These are phyloP conservation scores for Drosophila histrio DNA, from an alignment of 2,888 invertebrate species.

Conservation along the genomic window DNA sequence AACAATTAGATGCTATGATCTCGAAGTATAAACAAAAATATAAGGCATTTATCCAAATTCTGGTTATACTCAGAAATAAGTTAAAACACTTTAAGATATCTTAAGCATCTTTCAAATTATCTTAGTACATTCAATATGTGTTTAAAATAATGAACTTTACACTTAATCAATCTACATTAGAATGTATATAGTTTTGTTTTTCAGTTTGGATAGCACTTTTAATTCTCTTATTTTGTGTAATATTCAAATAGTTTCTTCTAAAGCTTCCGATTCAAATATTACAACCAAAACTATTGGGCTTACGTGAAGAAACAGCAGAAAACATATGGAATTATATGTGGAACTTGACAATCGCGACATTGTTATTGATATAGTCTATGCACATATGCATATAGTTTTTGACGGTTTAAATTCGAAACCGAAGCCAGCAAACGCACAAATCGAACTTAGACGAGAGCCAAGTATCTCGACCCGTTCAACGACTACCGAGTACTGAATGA, in stretches of 20 bases:
- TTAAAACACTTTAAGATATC: no score
- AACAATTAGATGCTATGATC: no score
- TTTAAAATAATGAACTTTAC: no score
- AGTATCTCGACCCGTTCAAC: slow-evolving; percentile 25
- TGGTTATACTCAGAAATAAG: no score
- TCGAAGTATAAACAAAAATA: no score
- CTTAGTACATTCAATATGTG: no score
- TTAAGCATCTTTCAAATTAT: no score
- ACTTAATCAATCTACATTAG: no score
- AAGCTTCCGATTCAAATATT: neutral
- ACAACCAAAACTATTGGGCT: slow-evolving; percentile 24
- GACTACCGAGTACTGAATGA: slow-evolving; percentile 38
- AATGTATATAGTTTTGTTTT: no score
- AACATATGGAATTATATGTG: slow-evolving; percentile 44
- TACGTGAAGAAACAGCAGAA: slow-evolving; percentile 59
- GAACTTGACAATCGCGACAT: slow-evolving; percentile 59
- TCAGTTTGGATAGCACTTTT: neutral
- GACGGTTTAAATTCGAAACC: slow-evolving; percentile 34
- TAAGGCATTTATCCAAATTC: no score
- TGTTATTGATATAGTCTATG: slow-evolving; percentile 21
- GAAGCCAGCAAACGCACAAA: slow-evolving; percentile 41
- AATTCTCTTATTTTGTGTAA: neutral
- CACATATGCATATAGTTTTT: slow-evolving; percentile 10
- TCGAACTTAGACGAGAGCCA: slow-evolving; percentile 35
- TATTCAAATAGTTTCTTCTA: neutral